Conservation (phyloP, 2,888 invertebrate genomes). For the Anorthoa munda region DNA sequence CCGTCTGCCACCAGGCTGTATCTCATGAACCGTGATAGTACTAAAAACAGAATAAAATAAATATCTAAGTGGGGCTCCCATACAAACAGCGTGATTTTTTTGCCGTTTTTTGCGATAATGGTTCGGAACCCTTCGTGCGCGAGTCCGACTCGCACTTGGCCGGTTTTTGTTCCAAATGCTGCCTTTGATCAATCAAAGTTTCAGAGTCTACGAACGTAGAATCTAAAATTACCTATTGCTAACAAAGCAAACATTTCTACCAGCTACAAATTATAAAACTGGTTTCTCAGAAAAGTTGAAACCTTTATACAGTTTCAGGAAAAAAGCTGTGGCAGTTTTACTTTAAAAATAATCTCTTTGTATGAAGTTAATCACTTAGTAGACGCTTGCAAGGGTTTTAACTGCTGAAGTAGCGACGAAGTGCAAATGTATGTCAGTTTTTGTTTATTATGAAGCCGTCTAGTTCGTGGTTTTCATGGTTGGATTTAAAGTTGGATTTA, state of each 20-base stretch:
- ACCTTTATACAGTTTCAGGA: neutral
- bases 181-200: conserved; percentile 21
- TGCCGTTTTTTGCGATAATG: too few species aligned
- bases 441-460: conserved; percentile 23
- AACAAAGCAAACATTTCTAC: neutral
- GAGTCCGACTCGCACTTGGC: too few species aligned
- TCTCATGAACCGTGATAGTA: too few species aligned
- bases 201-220: conserved; percentile 1
- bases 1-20: too few species aligned
- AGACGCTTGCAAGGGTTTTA: conserved; percentile 25
- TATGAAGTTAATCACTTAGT: conserved; percentile 48
- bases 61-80: too few species aligned
- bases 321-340: neutral
- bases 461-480: conserved; percentile 23
- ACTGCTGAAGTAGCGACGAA: conserved; percentile 17
- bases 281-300: conserved; percentile 14
- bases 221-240: conserved; percentile 6
- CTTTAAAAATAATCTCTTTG: conserved; percentile 29
- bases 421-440: conserved; percentile 50
- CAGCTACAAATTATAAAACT: conserved; percentile 8
- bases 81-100: too few species aligned
- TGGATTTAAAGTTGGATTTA: conserved; percentile 11
- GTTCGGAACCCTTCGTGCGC: too few species aligned
- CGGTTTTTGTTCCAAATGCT: neutral
- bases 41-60: too few species aligned